Base-by-base conservation (phyloP, 35 echinoderm and acorn worm species). In the Patiria miniata region DNA sequence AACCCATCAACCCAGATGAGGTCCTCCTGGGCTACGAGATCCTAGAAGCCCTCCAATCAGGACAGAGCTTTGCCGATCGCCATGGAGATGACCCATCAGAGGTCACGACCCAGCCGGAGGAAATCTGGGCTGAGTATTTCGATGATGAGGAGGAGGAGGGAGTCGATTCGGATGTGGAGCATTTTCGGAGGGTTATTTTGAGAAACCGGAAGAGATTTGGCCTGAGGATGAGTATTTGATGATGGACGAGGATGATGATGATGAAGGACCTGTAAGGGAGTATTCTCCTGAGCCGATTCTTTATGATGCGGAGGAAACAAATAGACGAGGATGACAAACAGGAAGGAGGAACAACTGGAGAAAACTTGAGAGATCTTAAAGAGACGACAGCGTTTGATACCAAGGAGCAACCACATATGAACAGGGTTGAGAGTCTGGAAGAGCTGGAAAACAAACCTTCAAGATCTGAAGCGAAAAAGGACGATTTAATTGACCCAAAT, bases 331-430 rank as follows among this genome's bases (percentile, higher is more conserved):
- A 80, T 17, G 73, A 84, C 21, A 26, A 80, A 56, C n/a, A 82
- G 40, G 89, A 91, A 77, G 47, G 81, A 36, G 40, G 22, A 61
- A 73, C 39, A 47, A 53, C 79, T 37, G 81, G 61, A 53, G 44
- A 87, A 18, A 26, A 59, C 47, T 55, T 90, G 26, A 56, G 85
- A 50, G 61, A 91, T 87, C 87, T 85, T 78, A 81, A 79, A 22
- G 82, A 80, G 56, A 37, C 84, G 44, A n/a, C 56, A 37, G 77
- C 68, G 12, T 73, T 30, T 37, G 73, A 68, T 39, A 59, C 54
- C 10, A 73, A 23, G 30, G 19, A 32, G 53, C 23, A 68, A 33
- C 6, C 7, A 87, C 79, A 84, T 47, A 79, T 2, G 78, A 18
- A 0, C 17, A 60, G n/a, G n/a, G n/a, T 47, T 47, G 4, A 47